Evolutionary conservation across 2,797 vertebrate species (phyloP).

Genomic region (Clarias laeviceps): DNA sequence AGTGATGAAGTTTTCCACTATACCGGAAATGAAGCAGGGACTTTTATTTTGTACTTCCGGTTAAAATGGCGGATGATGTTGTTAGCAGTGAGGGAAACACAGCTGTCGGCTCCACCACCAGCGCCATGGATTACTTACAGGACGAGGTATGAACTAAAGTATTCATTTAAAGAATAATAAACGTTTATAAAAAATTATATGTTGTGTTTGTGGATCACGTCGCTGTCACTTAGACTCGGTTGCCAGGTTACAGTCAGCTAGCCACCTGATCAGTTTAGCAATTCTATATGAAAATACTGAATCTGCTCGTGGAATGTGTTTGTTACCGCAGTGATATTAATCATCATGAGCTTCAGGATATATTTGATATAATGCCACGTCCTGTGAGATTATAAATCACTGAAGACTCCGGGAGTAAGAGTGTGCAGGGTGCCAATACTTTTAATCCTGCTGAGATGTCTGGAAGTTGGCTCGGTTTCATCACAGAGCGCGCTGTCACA

Average conservation of each 20-base stretch:
- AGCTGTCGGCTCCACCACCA: slow-evolving; percentile 53
- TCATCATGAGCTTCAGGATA: not conserved
- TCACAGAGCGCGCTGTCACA: no score
- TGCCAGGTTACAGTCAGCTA: not conserved
- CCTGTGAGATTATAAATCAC: no score
- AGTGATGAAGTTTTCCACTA: not conserved
- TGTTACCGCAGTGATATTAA: not conserved
- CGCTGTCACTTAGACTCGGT: not conserved
- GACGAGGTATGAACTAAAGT: slow-evolving; percentile 69
- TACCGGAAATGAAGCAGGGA: not conserved
- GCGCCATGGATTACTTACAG: slow-evolving; percentile 72
- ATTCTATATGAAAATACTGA: not conserved
- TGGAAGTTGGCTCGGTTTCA: not conserved
- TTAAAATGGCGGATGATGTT: slow-evolving; percentile 70
- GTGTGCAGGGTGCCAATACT: not conserved
- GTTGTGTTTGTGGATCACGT: fast-evolving
- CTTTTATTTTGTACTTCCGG: not conserved
- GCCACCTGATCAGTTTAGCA: not conserved
- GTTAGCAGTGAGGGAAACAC: slow-evolving; percentile 53
- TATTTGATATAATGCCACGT: not conserved
- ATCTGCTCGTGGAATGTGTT: not conserved
- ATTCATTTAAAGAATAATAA: not conserved
- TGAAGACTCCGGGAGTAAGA: no score
- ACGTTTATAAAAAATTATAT: no score
- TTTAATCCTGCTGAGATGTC: not conserved